Conservation (phyloP, 2,888 invertebrate species). For the Meloe dianella region DNA sequence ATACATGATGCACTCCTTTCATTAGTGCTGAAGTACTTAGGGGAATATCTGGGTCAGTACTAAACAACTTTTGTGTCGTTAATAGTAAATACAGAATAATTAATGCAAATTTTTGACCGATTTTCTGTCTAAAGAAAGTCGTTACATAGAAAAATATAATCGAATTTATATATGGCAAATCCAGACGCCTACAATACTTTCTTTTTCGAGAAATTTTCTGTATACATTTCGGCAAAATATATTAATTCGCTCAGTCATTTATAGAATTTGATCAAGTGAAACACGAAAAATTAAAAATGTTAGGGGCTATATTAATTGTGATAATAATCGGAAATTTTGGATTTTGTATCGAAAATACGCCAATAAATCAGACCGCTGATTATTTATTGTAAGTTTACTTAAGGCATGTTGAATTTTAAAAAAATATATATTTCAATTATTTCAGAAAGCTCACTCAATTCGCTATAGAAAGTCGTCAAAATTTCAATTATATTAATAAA, state of each 20-base stretch:
- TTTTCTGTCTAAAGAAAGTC: constrained; percentile 8
- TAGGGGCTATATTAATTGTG: constrained; percentile 17
- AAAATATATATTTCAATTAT: constrained; percentile 13
- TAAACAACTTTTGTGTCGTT: constrained; percentile 19
- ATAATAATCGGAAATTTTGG: constrained; percentile 12
- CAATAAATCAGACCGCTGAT: constrained; percentile 22
- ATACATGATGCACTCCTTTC: constrained; percentile 19
- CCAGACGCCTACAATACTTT: constrained; percentile 43
- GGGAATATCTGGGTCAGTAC: constrained; percentile 27
- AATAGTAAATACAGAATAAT: constrained; percentile 4
- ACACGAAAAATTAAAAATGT: constrained; percentile 23
- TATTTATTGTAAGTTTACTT: constrained; percentile 34
- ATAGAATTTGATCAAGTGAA: constrained; percentile 17
- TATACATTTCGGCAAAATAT: constrained; percentile 8
- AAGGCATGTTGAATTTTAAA: constrained; percentile 3
- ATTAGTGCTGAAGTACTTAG: constrained; percentile 24
- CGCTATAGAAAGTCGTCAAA: constrained; percentile 36
- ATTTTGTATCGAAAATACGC: constrained; percentile 13
- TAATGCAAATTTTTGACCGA: constrained; percentile 8
- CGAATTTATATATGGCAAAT: constrained; percentile 33
- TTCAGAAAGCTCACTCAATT: constrained; percentile 37
- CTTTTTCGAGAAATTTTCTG: constrained; percentile 40
- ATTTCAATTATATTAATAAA: constrained; percentile 20
- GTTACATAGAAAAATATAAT: background rate
- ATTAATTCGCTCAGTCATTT: constrained; percentile 19